Evolutionary conservation across 2,797 vertebrate species (phyloP).

Genomic region (Ataeniobius toweri): DNA sequence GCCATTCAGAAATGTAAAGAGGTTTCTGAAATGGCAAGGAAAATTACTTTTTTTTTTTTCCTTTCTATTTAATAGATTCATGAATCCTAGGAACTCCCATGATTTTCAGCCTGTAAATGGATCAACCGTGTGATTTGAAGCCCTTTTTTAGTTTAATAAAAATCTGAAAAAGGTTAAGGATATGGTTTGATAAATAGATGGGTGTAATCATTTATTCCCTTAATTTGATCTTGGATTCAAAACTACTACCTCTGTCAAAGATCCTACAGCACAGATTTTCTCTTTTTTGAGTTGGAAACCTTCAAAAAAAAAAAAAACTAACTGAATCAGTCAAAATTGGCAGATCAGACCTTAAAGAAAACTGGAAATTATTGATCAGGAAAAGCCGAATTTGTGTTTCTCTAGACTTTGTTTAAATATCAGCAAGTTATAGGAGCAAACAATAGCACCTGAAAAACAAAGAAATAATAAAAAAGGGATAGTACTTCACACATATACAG

Average conservation of each 20-base stretch:
- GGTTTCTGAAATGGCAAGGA: too few relatives aligned
- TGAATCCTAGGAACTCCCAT: neutral
- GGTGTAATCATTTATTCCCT: too few relatives aligned
- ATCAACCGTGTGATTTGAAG: neutral
- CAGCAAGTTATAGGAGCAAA: too few relatives aligned
- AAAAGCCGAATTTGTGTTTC: neutral
- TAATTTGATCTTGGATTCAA: neutral
- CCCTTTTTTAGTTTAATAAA: neutral
- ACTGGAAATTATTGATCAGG: neutral
- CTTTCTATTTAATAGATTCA: neutral
- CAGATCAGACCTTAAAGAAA: neutral
- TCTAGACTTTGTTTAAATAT: too few relatives aligned
- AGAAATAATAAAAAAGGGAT: neutral
- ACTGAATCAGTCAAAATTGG: neutral
- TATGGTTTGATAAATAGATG: neutral
- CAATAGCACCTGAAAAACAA: neutral
- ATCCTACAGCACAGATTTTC: neutral
- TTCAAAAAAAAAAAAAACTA: neutral
- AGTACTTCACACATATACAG: neutral
- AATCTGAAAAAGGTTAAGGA: neutral
- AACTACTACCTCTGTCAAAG: neutral
- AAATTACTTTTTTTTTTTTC: neutral
- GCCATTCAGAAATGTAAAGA: too few relatives aligned
- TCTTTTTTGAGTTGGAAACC: neutral
- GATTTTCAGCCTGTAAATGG: neutral